These are phyloP conservation scores for Macropodus opercularis DNA, from an alignment of 2,797 vertebrate genomes.

Conservation along the genomic window DNA sequence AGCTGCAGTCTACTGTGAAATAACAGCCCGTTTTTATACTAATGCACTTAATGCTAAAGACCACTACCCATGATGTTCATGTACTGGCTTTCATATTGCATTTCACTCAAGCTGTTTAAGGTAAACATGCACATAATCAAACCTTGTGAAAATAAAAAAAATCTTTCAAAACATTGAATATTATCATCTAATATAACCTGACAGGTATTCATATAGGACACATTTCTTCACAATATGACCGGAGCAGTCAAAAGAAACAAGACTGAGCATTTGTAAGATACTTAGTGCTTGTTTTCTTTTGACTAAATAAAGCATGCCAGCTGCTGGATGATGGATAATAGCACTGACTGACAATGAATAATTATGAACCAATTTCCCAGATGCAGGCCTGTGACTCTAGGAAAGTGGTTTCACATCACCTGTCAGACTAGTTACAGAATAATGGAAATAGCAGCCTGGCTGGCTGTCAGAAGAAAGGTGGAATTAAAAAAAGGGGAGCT, in stretches of 20 bases:
- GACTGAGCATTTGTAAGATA: slow-evolving; percentile 20
- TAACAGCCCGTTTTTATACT: slow-evolving; percentile 8
- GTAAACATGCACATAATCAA: slow-evolving; percentile 7
- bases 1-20: slow-evolving; percentile 8
- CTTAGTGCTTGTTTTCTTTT: slow-evolving; percentile 13
- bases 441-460: slow-evolving; percentile 16
- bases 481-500: slow-evolving; percentile 10
- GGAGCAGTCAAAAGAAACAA: slow-evolving; percentile 21
- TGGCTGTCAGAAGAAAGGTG: slow-evolving; percentile 1
- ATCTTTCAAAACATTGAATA: background rate
- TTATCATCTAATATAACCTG: slow-evolving; percentile 9
- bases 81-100: background rate
- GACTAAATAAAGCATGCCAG: slow-evolving; percentile 17
- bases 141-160: slow-evolving; percentile 5
- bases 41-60: slow-evolving; percentile 26
- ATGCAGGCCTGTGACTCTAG: slow-evolving; percentile 6
- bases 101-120: slow-evolving; percentile 3
- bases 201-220: slow-evolving; percentile 30
- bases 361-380: slow-evolving; percentile 35
- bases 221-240: slow-evolving; percentile 21
- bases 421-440: slow-evolving; percentile 44
- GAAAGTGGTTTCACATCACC: slow-evolving; percentile 45
- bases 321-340: slow-evolving; percentile 15
- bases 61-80: background rate
- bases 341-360: slow-evolving; percentile 34